Evolutionary conservation across 1,140 invertebrate genomes (phyloP).

Genomic region (Wasmannia auropunctata): DNA sequence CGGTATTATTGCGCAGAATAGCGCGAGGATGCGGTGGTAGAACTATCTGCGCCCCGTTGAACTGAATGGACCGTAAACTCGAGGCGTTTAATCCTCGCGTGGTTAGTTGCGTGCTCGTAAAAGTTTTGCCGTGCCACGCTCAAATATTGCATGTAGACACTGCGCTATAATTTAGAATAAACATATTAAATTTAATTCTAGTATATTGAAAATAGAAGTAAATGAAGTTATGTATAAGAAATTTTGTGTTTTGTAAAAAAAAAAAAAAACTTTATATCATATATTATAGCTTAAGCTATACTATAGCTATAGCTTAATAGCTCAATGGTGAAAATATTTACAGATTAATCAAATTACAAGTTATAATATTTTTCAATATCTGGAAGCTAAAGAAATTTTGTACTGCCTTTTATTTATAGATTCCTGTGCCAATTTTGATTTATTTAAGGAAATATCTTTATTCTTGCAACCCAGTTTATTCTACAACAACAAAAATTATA

Average conservation of each 20-base stretch:
- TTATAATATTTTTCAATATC: not conserved
- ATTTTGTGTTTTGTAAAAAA: not conserved
- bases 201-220: not conserved
- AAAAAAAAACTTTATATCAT: not conserved
- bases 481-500: not conserved
- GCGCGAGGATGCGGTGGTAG: not conserved
- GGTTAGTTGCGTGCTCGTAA: conserved; percentile 16
- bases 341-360: not conserved
- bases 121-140: not conserved
- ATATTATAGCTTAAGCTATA: no score
- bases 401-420: not conserved
- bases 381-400: not conserved
- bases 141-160: not conserved
- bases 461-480: not conserved
- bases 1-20: conserved; percentile 33
- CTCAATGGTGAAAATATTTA: no score
- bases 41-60: conserved; percentile 15
- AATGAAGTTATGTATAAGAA: not conserved
- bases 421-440: not conserved
- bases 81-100: conserved; percentile 22
- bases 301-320: no score
- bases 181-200: not conserved
- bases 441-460: not conserved
- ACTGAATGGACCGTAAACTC: conserved; percentile 22
- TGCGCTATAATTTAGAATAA: not conserved